Evolutionary conservation across 1,140 invertebrate genomes (phyloP), one percentile per base, ranked within the genome.

Genomic region (Sesamia nonagrioides): DNA sequence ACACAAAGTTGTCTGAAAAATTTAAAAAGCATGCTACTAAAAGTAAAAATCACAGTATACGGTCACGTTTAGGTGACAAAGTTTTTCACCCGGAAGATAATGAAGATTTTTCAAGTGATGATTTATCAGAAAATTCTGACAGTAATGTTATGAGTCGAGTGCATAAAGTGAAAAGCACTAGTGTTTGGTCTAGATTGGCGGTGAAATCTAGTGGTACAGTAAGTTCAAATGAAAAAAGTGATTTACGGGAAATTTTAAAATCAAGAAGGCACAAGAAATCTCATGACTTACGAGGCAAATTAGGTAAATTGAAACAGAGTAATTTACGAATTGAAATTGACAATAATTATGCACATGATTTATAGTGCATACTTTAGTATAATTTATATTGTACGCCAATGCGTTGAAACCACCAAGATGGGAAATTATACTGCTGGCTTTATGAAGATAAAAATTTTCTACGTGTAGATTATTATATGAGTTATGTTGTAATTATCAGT

Each of bases 161-260:
- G 63, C 89, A 95, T 86, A 95, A 90, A 85, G 87, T 94, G 9
- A 84, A 82, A 8, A 89, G 80, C 75, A 84, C 56, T 45, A 69
- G 83, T 86, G 96, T 96, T n/a, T 96, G 96, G 96, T 94, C 96
- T 0, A 95, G 96, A 90, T 86, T 96, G 73, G 96, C 96, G 80
- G 84, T 78, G 3, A 87, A 89, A 76, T 66, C 81, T 17, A 78
- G 42, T 40, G 81, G 83, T 75, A 71, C 75, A 27, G 82, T 45
- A 35, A 58, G 78, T 77, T 68, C 75, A 48, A 84, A 50, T 54
- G 61, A 76, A 21, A 83, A 86, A 37, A 89, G 77, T 82, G 93
- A 95, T 82, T 87, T 95, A 77, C 81, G 94, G 69, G 85, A 94
- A 85, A 88, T 90, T 71, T 81, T 94, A 27, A 93, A 89, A 84